These are phyloP conservation scores for Meghimatium bilineatum DNA, from an alignment of 2,888 invertebrate species.

Conservation along the genomic window DNA sequence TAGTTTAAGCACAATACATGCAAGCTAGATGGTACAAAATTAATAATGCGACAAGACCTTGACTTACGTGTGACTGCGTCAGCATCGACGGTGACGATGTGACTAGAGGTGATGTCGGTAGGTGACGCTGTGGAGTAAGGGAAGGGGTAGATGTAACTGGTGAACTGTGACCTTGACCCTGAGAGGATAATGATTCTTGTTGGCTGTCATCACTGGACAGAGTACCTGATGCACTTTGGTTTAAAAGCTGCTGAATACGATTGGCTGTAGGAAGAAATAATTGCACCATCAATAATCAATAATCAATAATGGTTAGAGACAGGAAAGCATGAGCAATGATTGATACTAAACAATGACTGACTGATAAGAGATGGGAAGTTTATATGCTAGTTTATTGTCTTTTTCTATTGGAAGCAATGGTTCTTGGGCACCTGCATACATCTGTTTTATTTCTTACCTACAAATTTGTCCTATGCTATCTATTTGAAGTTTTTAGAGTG, in stretches of 20 bases:
- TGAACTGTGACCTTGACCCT: neutral
- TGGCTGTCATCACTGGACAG: slow-evolving; percentile 71
- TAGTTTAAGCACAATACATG: too few relatives aligned
- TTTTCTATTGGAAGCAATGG: too few relatives aligned
- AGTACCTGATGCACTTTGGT: slow-evolving; percentile 64
- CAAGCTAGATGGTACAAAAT: neutral
- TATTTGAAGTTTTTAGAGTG: too few relatives aligned
- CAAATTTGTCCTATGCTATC: too few relatives aligned
- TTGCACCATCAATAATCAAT: too few relatives aligned
- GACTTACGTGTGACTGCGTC: slow-evolving; percentile 28
- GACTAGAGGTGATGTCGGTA: slow-evolving; percentile 39
- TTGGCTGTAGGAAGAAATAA: slow-evolving; percentile 53
- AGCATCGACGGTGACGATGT: slow-evolving; percentile 31
- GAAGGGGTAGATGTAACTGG: slow-evolving; percentile 31
- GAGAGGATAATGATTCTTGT: slow-evolving; percentile 54
- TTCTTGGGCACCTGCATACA: too few relatives aligned
- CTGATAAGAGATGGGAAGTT: neutral
- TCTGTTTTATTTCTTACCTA: too few relatives aligned
- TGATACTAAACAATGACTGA: neutral
- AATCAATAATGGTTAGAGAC: too few relatives aligned
- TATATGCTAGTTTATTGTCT: too few relatives aligned
- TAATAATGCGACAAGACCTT: neutral
- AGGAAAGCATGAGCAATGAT: neutral
- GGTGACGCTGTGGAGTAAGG: slow-evolving; percentile 32
- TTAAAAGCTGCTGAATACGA: slow-evolving; percentile 66